phyloP scores from a whole-genome alignment of 2,888 invertebrate genomes.

The Drosophila pseudotakahashii region DNA sequence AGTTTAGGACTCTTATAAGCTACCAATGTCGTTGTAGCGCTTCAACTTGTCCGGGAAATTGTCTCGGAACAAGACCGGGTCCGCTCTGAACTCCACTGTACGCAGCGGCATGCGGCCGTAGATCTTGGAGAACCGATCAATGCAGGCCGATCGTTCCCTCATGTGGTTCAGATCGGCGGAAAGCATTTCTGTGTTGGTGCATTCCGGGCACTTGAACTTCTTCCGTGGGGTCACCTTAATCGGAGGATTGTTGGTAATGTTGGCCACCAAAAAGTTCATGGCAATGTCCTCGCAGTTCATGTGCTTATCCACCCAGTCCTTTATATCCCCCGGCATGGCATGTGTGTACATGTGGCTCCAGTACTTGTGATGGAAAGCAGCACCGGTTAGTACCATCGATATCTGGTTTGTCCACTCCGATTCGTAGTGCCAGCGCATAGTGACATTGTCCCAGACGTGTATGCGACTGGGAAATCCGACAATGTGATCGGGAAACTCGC shows the following conservation, averaged over 20 bases:
- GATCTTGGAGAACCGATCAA: conserved; percentile 90
- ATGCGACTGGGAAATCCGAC: conserved; percentile 98
- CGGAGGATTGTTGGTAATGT: conserved; percentile 96
- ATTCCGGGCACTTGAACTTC: conserved; percentile 98
- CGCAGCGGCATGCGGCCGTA: conserved; percentile 95
- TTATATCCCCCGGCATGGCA: conserved; percentile 93
- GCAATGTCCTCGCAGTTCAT: conserved; percentile 99
- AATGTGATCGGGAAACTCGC: conserved; percentile 97
- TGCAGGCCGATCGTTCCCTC: conserved; percentile 95
- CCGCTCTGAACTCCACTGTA: conserved; percentile 96
- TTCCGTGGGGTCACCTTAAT: conserved; percentile 97
- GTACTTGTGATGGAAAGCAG: conserved; percentile 98
- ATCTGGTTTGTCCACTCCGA: conserved; percentile 99
- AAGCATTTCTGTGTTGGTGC: conserved; percentile 96
- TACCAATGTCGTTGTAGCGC: conserved; percentile 94
- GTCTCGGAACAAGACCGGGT: conserved; percentile 96
- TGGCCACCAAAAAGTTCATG: conserved; percentile 98
- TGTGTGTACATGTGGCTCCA: conserved; percentile 98
- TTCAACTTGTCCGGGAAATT: conserved; percentile 93
- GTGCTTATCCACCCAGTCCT: conserved; percentile 95
- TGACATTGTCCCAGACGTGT: conserved; percentile 96
- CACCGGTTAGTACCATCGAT: conserved; percentile 98
- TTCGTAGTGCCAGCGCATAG: conserved; percentile 95
- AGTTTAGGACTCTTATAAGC: conserved; percentile 86
- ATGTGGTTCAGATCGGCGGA: conserved; percentile 96